Percentiles rank a stretch among this genome's conserved stretches.
Conservation (phyloP, 2,888 invertebrate species). For the Phaedon cochleariae region DNA sequence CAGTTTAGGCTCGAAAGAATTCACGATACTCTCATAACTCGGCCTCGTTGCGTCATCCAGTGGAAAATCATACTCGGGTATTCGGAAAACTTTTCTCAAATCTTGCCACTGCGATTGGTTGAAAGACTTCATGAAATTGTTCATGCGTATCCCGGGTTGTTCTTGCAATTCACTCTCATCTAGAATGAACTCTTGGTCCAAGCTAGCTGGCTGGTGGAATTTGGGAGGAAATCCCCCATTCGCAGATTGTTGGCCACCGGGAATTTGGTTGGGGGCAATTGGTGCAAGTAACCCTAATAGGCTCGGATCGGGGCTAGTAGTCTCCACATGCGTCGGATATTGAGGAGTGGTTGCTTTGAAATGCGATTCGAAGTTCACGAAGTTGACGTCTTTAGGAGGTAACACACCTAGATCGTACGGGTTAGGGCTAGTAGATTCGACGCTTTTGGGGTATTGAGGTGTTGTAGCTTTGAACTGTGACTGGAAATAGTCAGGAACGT, state of each 20-base stretch:
- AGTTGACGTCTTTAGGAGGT: conserved; percentile 34
- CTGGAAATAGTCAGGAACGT: too few relatives aligned
- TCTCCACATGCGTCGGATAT: conserved; percentile 47
- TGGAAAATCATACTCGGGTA: conserved; percentile 62
- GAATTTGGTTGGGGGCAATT: conserved; percentile 10
- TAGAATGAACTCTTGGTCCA: conserved; percentile 42
- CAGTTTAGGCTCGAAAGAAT: conserved; percentile 56
- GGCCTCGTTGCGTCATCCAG: conserved; percentile 56
- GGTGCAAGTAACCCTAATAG: conserved; percentile 42
- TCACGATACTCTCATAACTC: conserved; percentile 57
- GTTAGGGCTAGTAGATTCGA: conserved; percentile 35
- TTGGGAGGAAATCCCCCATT: conserved; percentile 38
- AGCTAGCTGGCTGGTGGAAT: conserved; percentile 47
- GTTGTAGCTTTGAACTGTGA: conserved; percentile 51
- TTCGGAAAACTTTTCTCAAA: conserved; percentile 55
- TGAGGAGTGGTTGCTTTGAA: conserved; percentile 47
- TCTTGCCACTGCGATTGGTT: conserved; percentile 53
- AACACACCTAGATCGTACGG: conserved; percentile 44
- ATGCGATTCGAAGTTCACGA: conserved; percentile 45
- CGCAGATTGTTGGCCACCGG: conserved; percentile 9
- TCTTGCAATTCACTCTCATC: conserved; percentile 29
- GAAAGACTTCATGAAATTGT: conserved; percentile 46
- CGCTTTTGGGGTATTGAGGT: conserved; percentile 47
- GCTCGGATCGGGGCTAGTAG: conserved; percentile 44
- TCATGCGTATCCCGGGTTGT: conserved; percentile 35